Base-by-base conservation (phyloP, 37 sponge, comb jelly and placozoan genomes). In the Oopsacas minuta region DNA sequence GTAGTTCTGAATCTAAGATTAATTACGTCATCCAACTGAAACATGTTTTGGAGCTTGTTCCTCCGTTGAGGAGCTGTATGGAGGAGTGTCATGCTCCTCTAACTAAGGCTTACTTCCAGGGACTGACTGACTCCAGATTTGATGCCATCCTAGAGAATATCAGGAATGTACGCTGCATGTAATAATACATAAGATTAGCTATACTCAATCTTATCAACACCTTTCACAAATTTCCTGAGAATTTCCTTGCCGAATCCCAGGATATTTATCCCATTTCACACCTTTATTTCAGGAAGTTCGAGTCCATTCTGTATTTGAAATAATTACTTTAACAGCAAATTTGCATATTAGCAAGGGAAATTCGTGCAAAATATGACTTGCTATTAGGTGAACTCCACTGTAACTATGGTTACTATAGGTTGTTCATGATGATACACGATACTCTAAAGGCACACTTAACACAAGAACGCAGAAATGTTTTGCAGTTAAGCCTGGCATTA, bases 401-500 rank as follows among this genome's bases (percentile, higher is more conserved):
- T 42, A 42, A 42, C 49, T 15, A 42, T 42, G 49, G 49, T 7
- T 61, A n/a, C n/a, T 61, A 34, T 61, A 61, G 75, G 75, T 95
- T 10, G 90, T 99, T 37, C 96, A 99, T 84, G 96, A 93, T 82
- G 94, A 95, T 83, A 94, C 99, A 0, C 90, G 89, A 36, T 92
- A 91, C 84, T 91, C 95, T 81, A 93, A 94, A 52, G 96, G 99
- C 35, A 85, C 99, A 25, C 88, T 99, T 22, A 92, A 99, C 88
- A 94, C 93, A 91, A 69, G 91, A 32, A 92, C 99, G 84, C 99
- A 99, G 87, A 99, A 93, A 39, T 99, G 99, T 82, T 99, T 99
- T 87, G 95, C 96, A 28, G 90, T 99, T 36, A 92, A 92, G 83
- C 87, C 90, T 3, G 84, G 87, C 25, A 84, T 85, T 36, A 84